Percentiles rank a stretch among this genome's conserved stretches.
phyloP scores from a whole-genome alignment of 2,888 invertebrate genomes.

The Operophtera brumata region DNA sequence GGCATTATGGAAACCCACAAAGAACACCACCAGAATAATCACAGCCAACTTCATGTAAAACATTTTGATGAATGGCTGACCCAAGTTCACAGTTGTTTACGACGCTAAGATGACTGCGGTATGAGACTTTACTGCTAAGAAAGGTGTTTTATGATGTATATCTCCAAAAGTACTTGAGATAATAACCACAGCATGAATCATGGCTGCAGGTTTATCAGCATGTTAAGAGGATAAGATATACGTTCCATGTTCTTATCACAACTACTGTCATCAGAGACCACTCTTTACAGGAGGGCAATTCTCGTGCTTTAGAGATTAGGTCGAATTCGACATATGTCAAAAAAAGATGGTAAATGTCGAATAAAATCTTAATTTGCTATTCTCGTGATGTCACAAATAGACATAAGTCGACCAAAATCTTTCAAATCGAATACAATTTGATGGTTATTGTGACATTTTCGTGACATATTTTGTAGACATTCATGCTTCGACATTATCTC shows the following conservation, averaged over 20 bases:
- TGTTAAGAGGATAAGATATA: neutral
- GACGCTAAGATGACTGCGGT: neutral
- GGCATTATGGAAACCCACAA: slow-evolving; percentile 18
- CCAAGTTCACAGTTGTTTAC: neutral
- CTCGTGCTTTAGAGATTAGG: too few relatives aligned
- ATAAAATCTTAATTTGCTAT: too few relatives aligned
- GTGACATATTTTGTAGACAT: too few relatives aligned
- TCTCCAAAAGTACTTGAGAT: neutral
- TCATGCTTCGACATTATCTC: too few relatives aligned
- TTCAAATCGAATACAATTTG: too few relatives aligned
- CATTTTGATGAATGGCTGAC: slow-evolving; percentile 10
- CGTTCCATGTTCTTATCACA: neutral
- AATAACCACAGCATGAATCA: neutral
- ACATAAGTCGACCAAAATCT: too few relatives aligned
- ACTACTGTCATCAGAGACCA: too few relatives aligned
- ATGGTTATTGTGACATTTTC: too few relatives aligned
- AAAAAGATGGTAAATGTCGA: too few relatives aligned
- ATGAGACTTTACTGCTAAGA: neutral
- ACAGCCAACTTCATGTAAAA: slow-evolving; percentile 15
- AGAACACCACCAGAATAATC: slow-evolving; percentile 28
- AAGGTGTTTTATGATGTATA: neutral
- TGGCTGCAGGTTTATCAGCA: neutral
- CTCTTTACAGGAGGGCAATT: too few relatives aligned
- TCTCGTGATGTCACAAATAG: too few relatives aligned
- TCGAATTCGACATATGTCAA: too few relatives aligned